phyloP scores from a whole-genome alignment of 2,113 vertebrate species.

The Laticauda laticaudata region DNA sequence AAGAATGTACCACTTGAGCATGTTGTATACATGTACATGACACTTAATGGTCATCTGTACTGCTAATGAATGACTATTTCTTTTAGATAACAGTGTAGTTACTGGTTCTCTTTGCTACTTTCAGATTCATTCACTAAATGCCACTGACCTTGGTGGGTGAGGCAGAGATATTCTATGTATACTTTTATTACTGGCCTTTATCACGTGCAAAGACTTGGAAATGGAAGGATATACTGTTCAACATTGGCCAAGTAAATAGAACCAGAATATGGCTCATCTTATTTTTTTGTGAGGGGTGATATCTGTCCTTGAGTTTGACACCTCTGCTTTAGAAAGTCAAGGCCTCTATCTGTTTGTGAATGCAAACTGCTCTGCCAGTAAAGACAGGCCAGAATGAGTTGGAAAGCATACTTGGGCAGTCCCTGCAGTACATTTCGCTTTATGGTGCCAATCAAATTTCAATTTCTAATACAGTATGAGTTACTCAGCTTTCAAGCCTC shows the following conservation, averaged over 20 bases:
- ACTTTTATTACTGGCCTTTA: background rate
- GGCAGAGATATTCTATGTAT: background rate
- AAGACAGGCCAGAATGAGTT: background rate
- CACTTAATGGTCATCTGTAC: background rate
- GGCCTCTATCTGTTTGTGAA: background rate
- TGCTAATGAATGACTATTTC: background rate
- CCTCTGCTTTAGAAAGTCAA: background rate
- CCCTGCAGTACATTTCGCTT: background rate
- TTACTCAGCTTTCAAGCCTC: background rate
- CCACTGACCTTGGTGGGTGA: background rate
- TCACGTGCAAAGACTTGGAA: background rate
- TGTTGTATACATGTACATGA: background rate
- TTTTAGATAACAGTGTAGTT: background rate
- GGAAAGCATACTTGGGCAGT: background rate
- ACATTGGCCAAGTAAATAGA: background rate
- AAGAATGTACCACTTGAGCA: too few species aligned
- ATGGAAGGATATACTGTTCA: background rate
- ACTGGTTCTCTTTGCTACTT: background rate
- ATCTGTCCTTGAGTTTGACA: too few species aligned
- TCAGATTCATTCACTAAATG: background rate
- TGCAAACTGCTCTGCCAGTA: background rate
- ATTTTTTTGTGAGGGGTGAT: background rate
- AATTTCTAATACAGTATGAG: background rate
- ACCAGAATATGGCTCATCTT: background rate
- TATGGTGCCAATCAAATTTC: background rate